Percentiles rank a stretch among this genome's conserved stretches.
Conservation (phyloP, 1,140 invertebrate species). For the Calephelis nemesis region DNA sequence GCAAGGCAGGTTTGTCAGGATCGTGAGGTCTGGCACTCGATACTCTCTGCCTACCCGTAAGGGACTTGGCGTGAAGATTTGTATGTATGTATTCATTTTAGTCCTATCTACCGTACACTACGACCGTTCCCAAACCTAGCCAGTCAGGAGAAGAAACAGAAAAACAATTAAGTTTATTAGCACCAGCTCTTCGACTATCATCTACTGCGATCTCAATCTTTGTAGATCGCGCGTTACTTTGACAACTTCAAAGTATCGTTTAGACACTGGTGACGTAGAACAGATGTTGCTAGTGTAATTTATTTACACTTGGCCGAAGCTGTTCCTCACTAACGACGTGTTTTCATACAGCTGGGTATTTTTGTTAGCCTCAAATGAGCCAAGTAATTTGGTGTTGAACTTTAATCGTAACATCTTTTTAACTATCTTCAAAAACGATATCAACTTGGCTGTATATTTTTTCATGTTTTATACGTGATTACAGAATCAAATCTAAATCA, state of each 20-base stretch:
- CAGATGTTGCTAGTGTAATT: constrained; percentile 57
- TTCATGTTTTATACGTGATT: too few relatives aligned
- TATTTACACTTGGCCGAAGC: constrained; percentile 12
- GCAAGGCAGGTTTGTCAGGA: too few relatives aligned
- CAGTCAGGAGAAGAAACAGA: neutral
- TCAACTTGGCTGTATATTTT: too few relatives aligned
- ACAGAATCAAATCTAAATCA: too few relatives aligned
- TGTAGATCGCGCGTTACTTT: constrained; percentile 61
- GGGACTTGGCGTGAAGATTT: too few relatives aligned
- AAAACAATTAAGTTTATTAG: neutral
- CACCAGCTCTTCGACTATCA: neutral
- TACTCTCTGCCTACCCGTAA: too few relatives aligned
- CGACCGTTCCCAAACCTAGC: too few relatives aligned
- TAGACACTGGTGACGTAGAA: constrained; percentile 53
- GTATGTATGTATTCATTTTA: too few relatives aligned
- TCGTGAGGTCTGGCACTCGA: too few relatives aligned
- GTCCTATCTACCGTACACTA: too few relatives aligned
- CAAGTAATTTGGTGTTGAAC: neutral
- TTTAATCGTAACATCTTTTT: too few relatives aligned
- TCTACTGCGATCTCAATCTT: constrained; percentile 45
- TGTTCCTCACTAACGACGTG: constrained; percentile 12
- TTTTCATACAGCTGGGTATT: constrained; percentile 9
- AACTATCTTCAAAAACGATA: too few relatives aligned
- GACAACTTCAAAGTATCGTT: constrained; percentile 73
- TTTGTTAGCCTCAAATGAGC: constrained; percentile 11